Evolutionary conservation across 2,797 vertebrate species (phyloP).

Genomic region (Arremon aurantiirostris): DNA sequence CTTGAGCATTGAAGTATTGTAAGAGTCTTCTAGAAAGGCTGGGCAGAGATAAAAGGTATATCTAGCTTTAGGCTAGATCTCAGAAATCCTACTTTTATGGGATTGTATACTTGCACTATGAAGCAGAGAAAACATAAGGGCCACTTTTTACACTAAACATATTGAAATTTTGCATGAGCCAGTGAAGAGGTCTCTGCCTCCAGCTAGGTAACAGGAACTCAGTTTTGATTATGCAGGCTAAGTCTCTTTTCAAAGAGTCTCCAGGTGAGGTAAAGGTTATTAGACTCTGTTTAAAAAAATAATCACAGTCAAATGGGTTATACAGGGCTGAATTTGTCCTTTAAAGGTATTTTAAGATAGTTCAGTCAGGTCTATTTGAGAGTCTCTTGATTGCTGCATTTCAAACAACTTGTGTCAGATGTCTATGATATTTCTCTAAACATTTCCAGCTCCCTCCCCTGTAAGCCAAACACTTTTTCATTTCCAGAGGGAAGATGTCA

Average conservation of each 20-base stretch:
- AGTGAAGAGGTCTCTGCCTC: background rate
- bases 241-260: background rate
- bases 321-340: background rate
- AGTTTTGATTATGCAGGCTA: background rate
- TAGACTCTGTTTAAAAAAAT: background rate
- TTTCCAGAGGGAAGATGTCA: background rate
- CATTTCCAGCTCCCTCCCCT: background rate
- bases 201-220: background rate
- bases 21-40: background rate
- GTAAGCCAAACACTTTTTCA: background rate
- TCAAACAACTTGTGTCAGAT: background rate
- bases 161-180: background rate
- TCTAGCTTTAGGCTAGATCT: background rate
- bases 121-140: background rate
- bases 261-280: background rate
- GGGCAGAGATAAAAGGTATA: background rate
- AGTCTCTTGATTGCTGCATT: background rate
- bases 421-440: background rate
- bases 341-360: background rate
- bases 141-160: background rate
- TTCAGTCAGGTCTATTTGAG: background rate
- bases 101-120: background rate
- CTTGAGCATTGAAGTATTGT: background rate
- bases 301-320: background rate
- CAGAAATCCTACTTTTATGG: background rate